Evolutionary conservation across 1,140 invertebrate species (phyloP).

Genomic region (Sesamia nonagrioides): DNA sequence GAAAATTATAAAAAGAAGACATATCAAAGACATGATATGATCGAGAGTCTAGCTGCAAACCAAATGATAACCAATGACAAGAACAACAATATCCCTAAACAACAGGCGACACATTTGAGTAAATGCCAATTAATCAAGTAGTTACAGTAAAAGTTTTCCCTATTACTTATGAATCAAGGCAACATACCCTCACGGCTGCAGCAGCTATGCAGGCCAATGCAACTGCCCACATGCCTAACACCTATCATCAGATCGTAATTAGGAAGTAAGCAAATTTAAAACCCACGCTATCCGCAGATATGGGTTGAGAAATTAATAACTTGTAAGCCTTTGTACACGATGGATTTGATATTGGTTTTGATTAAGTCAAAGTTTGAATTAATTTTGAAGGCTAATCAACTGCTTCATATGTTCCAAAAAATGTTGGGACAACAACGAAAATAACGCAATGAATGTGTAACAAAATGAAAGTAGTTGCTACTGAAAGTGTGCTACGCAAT

Average conservation of each 20-base stretch:
- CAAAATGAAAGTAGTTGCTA: too few species aligned
- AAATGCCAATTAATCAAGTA: neutral
- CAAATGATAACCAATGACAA: neutral
- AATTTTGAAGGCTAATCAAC: too few species aligned
- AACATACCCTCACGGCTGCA: slow-evolving; percentile 43
- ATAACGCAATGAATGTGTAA: too few species aligned
- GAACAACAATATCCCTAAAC: neutral
- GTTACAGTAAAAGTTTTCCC: slow-evolving; percentile 29
- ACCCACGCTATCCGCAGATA: slow-evolving; percentile 66
- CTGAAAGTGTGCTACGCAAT: too few species aligned
- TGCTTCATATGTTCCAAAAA: too few species aligned
- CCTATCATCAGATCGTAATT: slow-evolving; percentile 67
- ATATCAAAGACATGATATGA: too few species aligned
- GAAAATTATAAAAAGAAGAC: too few species aligned
- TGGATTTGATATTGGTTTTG: neutral
- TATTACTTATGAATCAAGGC: slow-evolving; percentile 43
- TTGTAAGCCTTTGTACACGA: slow-evolving; percentile 20
- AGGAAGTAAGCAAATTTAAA: slow-evolving; percentile 62
- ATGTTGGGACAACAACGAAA: too few species aligned
- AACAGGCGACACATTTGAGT: neutral
- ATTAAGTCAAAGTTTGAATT: neutral
- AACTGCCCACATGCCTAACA: slow-evolving; percentile 70
- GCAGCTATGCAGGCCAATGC: slow-evolving; percentile 71
- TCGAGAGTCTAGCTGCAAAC: too few species aligned
- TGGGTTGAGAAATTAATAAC: slow-evolving; percentile 76